Evolutionary conservation across 2,113 vertebrate genomes (phyloP).

Genomic region (Fulica atra): DNA sequence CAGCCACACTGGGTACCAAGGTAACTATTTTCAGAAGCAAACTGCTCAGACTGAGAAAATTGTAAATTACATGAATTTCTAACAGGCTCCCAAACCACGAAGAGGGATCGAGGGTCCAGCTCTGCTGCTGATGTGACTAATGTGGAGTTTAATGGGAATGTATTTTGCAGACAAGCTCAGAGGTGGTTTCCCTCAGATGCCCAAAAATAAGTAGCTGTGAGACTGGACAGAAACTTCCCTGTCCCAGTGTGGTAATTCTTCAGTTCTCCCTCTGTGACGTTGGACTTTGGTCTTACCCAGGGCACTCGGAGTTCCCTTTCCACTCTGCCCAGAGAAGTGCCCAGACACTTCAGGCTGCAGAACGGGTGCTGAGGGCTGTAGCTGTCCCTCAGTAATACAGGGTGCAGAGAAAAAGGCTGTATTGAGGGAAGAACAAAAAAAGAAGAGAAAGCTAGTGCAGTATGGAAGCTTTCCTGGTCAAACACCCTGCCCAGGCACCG

Average conservation of each 20-base stretch:
- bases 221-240: slow-evolving; percentile 12
- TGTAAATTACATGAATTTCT: background rate
- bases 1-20: background rate
- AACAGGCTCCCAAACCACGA: background rate
- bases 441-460: background rate
- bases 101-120: background rate
- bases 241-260: background rate
- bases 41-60: background rate
- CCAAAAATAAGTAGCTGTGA: background rate
- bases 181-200: background rate
- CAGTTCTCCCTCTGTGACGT: slow-evolving; percentile 6
- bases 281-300: background rate
- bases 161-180: background rate
- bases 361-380: background rate
- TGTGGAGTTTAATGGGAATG: background rate
- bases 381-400: background rate
- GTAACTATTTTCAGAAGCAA: background rate
- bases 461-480: background rate
- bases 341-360: background rate
- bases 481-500: background rate
- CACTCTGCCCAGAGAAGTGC: slow-evolving; percentile 9
- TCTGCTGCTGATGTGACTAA: background rate
- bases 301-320: background rate
- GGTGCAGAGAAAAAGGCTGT: background rate
- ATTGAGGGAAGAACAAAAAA: background rate